Percentiles rank a stretch among this genome's conserved stretches.
phyloP scores from a whole-genome alignment of 2,888 invertebrate genomes.

The Polydrusus cervinus region DNA sequence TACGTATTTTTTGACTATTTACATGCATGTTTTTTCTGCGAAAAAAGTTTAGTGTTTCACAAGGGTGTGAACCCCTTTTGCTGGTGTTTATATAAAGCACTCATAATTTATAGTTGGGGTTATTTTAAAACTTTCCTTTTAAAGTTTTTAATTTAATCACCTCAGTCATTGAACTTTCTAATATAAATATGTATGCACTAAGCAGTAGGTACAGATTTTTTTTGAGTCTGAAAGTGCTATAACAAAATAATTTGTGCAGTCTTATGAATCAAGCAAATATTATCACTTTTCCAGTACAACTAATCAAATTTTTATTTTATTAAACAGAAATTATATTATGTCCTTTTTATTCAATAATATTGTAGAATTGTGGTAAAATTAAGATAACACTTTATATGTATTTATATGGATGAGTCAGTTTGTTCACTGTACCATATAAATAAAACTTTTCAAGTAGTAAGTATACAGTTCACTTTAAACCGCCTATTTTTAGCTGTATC shows the following conservation, averaged over 20 bases:
- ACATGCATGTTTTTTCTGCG: background rate
- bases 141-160: background rate
- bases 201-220: background rate
- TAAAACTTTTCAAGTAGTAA: background rate
- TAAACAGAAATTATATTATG: too few species aligned
- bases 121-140: background rate
- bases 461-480: background rate
- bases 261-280: too few species aligned
- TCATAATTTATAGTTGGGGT: slow-evolving; percentile 14
- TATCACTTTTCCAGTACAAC: too few species aligned
- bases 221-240: background rate
- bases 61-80: slow-evolving; percentile 41
- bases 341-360: too few species aligned
- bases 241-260: background rate
- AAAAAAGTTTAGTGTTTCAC: background rate
- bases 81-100: slow-evolving; percentile 13
- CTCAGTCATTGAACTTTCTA: slow-evolving; percentile 6
- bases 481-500: slow-evolving; percentile 23
- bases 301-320: too few species aligned
- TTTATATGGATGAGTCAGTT: too few species aligned
- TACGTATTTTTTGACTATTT: slow-evolving; percentile 7
- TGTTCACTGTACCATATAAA: background rate
- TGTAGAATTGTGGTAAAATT: too few species aligned
- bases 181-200: background rate
- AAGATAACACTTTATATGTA: too few species aligned